Percentiles rank a stretch among this genome's conserved stretches.
These are phyloP conservation scores for Agapornis roseicollis DNA, from an alignment of 2,113 vertebrate genomes.

Conservation along the genomic window DNA sequence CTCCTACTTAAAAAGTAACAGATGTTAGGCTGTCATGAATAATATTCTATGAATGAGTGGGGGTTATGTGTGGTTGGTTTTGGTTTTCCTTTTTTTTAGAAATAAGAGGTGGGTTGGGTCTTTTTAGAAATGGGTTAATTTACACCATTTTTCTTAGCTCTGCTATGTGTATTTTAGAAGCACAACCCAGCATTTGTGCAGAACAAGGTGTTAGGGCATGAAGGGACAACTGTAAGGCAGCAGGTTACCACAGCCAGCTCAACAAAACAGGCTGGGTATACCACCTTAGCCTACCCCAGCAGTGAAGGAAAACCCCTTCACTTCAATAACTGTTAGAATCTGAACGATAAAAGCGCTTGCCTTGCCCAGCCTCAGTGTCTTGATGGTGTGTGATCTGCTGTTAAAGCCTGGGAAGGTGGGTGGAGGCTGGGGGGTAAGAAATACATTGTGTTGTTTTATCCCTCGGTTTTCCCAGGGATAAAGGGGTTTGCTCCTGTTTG, in stretches of 20 bases:
- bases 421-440: background rate
- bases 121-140: background rate
- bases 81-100: background rate
- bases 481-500: background rate
- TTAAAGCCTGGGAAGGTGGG: background rate
- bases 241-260: background rate
- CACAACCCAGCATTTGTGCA: background rate
- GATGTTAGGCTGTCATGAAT: background rate
- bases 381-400: accelerated
- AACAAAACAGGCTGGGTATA: background rate
- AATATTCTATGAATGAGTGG: background rate
- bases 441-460: background rate
- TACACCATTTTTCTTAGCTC: background rate
- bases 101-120: background rate
- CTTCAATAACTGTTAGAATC: background rate
- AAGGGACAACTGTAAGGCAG: background rate
- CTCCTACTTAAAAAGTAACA: background rate
- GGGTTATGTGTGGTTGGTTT: background rate
- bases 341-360: background rate
- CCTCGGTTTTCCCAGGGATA: background rate
- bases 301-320: background rate
- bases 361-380: background rate
- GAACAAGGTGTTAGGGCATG: background rate
- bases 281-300: background rate
- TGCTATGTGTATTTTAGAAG: background rate